Conservation (phyloP, 2,113 vertebrate genomes). For the Aleadryas rufinucha region DNA sequence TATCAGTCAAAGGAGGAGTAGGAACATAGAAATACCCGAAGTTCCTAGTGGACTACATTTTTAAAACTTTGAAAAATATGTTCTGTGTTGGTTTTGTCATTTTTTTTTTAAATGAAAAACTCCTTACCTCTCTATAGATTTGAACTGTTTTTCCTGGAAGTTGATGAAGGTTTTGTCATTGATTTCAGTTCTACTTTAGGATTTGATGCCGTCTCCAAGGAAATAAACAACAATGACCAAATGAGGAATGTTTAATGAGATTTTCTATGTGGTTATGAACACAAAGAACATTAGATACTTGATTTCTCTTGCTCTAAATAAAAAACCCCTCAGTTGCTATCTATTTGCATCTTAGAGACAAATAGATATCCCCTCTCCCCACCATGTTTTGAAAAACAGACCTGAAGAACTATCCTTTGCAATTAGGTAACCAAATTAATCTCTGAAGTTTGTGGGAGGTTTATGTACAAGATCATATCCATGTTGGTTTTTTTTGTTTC, state of each 20-base stretch:
- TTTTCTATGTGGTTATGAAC: constrained; percentile 13
- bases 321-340: background rate
- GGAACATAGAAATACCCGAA: background rate
- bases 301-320: background rate
- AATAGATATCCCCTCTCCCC: background rate
- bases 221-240: constrained; percentile 19
- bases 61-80: background rate
- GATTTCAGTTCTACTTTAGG: background rate
- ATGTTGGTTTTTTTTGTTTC: background rate
- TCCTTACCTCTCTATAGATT: background rate
- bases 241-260: constrained; percentile 7
- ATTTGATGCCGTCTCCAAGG: constrained; percentile 37
- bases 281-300: background rate
- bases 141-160: constrained; percentile 26
- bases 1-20: background rate
- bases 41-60: background rate
- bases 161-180: background rate
- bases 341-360: constrained; percentile 1
- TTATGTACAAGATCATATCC: background rate
- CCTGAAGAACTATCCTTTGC: background rate
- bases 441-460: background rate
- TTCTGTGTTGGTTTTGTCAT: background rate
- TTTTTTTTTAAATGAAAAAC: background rate
- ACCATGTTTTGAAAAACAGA: background rate
- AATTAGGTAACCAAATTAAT: background rate